phyloP scores from a whole-genome alignment of 2,888 invertebrate genomes.

The Choreutis nemorana region DNA sequence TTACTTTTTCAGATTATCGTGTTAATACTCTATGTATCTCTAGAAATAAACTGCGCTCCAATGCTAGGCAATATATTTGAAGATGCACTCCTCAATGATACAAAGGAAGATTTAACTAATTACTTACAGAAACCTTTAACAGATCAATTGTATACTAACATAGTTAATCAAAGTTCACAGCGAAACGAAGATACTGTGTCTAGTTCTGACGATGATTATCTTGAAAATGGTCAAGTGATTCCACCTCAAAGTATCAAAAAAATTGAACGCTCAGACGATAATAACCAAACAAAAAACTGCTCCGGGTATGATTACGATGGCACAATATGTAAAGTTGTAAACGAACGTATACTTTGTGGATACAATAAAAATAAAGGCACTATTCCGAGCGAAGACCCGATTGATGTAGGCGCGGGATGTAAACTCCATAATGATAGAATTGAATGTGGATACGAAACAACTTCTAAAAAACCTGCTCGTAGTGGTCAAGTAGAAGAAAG shows the following conservation, averaged over 20 bases:
- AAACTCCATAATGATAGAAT: conserved; percentile 30
- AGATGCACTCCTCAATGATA: conserved; percentile 22
- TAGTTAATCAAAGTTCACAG: no score
- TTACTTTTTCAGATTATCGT: conserved; percentile 20
- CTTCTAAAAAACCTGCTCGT: conserved; percentile 6
- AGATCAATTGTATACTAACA: no score
- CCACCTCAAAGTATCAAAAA: no score
- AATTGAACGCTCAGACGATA: conserved; percentile 3
- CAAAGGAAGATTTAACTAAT: no score
- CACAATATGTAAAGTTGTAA: conserved; percentile 25
- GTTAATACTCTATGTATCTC: conserved; percentile 13
- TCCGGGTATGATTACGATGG: conserved; percentile 31
- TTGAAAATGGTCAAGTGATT: no score
- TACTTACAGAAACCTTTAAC: no score
- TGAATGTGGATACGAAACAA: conserved; percentile 40
- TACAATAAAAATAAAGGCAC: conserved; percentile 35
- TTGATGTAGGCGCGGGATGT: conserved; percentile 31
- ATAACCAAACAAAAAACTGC: conserved; percentile 1
- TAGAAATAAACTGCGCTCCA: conserved; percentile 21
- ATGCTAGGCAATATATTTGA: conserved; percentile 22
- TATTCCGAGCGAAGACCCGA: conserved; percentile 13
- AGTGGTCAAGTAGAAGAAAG: not conserved
- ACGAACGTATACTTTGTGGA: conserved; percentile 38
- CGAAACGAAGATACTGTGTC: no score
- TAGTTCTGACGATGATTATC: no score